Evolutionary conservation across 2,113 vertebrate species (phyloP).

Genomic region (Eolophus roseicapilla): DNA sequence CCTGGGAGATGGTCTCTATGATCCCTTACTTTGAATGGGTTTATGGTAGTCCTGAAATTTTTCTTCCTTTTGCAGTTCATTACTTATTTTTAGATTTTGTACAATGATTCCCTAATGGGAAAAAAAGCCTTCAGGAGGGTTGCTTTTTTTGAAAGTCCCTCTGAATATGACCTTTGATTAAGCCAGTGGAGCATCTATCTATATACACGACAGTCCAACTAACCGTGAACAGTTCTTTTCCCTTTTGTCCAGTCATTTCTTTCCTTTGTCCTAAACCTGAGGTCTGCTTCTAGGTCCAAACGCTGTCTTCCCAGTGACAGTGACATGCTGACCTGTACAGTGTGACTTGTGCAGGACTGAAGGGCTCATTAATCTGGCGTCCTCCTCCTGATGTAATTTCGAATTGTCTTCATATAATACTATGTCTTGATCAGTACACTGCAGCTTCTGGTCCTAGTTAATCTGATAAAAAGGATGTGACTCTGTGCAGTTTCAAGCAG

Average conservation of each 20-base stretch:
- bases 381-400: not conserved
- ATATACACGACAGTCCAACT: not conserved
- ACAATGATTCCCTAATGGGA: not conserved
- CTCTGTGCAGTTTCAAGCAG: not conserved
- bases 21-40: rapidly evolving
- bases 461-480: not conserved
- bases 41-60: not conserved
- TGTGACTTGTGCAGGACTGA: not conserved
- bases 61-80: not conserved
- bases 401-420: not conserved
- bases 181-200: not conserved
- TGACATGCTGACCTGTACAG: rapidly evolving
- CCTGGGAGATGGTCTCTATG: not conserved
- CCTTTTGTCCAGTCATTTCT: not conserved
- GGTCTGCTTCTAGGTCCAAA: not conserved
- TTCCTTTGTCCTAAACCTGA: not conserved
- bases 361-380: not conserved
- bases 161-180: not conserved
- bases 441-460: not conserved
- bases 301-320: not conserved
- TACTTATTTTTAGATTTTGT: not conserved
- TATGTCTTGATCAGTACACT: not conserved
- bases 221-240: rapidly evolving
- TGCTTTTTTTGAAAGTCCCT: not conserved
- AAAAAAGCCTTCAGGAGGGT: not conserved